These are phyloP conservation scores for Zelostemma sp. DNA, from an alignment of 1,140 invertebrate species.

Conservation along the genomic window DNA sequence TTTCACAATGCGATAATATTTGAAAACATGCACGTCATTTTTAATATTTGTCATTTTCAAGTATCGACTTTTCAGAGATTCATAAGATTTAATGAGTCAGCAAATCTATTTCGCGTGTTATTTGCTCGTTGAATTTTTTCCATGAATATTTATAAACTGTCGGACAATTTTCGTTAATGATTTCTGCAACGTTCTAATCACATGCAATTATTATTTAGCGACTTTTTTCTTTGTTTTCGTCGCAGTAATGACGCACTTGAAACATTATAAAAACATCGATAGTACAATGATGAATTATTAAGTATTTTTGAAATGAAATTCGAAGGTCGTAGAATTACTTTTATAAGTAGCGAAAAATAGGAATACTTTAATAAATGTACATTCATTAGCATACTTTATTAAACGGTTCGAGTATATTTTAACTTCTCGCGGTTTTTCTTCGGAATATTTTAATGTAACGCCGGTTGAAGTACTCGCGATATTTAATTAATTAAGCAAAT, in stretches of 20 bases:
- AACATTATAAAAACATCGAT: slow-evolving; percentile 2
- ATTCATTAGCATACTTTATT: background rate
- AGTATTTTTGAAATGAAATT: background rate
- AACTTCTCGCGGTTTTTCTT: background rate
- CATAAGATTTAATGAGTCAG: too few species aligned
- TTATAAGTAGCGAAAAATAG: background rate
- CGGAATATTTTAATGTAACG: background rate
- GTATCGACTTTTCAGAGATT: too few species aligned
- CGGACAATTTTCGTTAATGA: too few species aligned
- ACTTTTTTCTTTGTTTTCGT: background rate
- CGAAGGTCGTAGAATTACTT: background rate
- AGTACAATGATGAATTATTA: background rate
- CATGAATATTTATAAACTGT: too few species aligned
- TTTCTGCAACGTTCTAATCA: too few species aligned
- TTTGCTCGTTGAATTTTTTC: too few species aligned
- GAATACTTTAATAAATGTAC: background rate
- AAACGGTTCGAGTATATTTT: background rate
- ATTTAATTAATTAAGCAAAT: background rate
- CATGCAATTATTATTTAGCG: background rate
- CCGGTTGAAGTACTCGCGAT: too few species aligned
- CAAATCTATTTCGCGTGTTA: too few species aligned
- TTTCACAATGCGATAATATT: too few species aligned
- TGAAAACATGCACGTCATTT: too few species aligned
- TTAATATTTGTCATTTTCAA: too few species aligned
- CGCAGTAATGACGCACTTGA: background rate